These are phyloP conservation scores for Cerastoderma edule DNA, from an alignment of 2,888 invertebrate species.

Conservation along the genomic window DNA sequence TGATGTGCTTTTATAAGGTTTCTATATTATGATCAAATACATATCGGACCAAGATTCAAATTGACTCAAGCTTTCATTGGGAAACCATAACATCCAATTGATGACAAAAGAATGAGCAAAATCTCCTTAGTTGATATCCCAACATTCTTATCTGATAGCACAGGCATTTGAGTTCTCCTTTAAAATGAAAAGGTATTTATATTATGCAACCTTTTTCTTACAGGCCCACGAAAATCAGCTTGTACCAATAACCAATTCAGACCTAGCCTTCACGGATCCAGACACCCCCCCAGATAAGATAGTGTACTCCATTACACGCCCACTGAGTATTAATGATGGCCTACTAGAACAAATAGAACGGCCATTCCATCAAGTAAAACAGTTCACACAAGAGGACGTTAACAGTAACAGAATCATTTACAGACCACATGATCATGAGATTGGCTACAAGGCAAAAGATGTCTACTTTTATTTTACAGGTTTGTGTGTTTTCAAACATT, in stretches of 20 bases:
- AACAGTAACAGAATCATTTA: constrained; percentile 79
- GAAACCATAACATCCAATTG: too few species aligned
- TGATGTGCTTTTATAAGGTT: too few species aligned
- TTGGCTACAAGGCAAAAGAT: constrained; percentile 69
- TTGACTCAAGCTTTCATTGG: too few species aligned
- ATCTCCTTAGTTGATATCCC: too few species aligned
- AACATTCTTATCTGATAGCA: too few species aligned
- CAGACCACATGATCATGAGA: constrained; percentile 73
- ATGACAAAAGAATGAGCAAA: too few species aligned
- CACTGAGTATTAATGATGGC: constrained; percentile 72
- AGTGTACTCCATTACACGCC: constrained; percentile 69
- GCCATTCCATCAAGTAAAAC: constrained; percentile 69
- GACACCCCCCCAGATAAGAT: constrained; percentile 66
- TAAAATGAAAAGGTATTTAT: too few species aligned
- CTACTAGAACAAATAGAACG: constrained; percentile 74
- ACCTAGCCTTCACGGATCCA: constrained; percentile 67
- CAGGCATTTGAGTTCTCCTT: too few species aligned
- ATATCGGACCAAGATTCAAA: too few species aligned
- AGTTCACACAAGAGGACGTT: constrained; percentile 80
- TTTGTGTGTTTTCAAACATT: constrained; percentile 44
- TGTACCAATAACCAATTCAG: constrained; percentile 68
- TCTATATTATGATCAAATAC: too few species aligned
- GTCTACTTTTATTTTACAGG: constrained; percentile 77
- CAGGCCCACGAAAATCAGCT: constrained; percentile 78
- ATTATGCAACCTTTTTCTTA: not conserved